phyloP scores from a whole-genome alignment of 2,113 vertebrate species.

The Atrichornis clamosus region DNA sequence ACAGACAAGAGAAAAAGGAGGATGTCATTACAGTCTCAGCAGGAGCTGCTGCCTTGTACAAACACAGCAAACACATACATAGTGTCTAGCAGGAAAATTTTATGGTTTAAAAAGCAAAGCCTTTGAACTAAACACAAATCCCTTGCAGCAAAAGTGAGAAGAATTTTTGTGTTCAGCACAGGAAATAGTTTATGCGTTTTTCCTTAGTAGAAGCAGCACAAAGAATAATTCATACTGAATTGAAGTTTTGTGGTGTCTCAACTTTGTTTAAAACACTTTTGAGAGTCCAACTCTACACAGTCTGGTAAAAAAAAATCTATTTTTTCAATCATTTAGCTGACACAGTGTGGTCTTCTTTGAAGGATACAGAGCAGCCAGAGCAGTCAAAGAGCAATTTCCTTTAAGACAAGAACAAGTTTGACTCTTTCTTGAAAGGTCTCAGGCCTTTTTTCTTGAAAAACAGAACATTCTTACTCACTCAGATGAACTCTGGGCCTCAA shows the following conservation, averaged over 20 bases:
- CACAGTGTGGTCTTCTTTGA: not conserved
- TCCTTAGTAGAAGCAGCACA: conserved; percentile 23
- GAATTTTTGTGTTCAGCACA: conserved; percentile 36
- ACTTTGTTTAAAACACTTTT: conserved; percentile 31
- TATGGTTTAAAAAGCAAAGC: conserved; percentile 1
- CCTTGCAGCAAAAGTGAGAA: conserved; percentile 18
- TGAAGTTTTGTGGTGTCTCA: conserved; percentile 49
- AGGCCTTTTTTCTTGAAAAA: not conserved
- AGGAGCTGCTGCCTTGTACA: not conserved
- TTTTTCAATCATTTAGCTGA: conserved; percentile 17
- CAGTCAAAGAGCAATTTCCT: not conserved
- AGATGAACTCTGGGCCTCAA: not conserved
- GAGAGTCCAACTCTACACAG: not conserved
- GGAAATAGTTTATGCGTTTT: conserved; percentile 24
- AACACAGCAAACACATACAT: not conserved
- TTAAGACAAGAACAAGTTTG: not conserved
- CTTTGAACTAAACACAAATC: conserved; percentile 24
- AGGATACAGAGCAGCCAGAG: not conserved
- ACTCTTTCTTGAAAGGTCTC: not conserved
- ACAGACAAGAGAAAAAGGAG: not conserved
- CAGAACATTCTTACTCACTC: not conserved
- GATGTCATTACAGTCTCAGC: not conserved
- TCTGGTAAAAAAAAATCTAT: conserved; percentile 12
- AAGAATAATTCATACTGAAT: conserved; percentile 6
- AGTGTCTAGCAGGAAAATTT: not conserved